A percentile compares a stretch with the other conserved stretches of the same genome.
Evolutionary conservation across 2,113 vertebrate species (phyloP).

Genomic region (Procavia capensis): DNA sequence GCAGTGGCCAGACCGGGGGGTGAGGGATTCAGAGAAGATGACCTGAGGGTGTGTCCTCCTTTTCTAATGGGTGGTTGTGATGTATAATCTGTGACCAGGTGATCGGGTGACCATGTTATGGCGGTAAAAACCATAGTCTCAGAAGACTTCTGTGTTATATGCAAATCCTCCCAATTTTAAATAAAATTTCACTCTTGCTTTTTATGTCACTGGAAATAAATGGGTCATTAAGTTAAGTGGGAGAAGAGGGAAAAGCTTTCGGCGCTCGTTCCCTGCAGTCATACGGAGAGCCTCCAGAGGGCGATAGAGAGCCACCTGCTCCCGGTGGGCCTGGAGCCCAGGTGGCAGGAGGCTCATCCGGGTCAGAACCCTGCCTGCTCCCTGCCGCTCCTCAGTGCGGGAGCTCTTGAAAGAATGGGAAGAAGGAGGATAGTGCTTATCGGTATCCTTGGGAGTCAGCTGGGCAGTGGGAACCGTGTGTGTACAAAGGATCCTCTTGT

Average conservation of each 20-base stretch:
- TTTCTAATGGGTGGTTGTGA: too few relatives aligned
- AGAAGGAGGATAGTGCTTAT: not conserved
- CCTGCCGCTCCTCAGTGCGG: not conserved
- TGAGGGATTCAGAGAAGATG: too few relatives aligned
- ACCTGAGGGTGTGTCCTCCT: too few relatives aligned
- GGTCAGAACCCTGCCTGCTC: not conserved
- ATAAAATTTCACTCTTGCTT: not conserved
- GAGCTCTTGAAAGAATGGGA: not conserved
- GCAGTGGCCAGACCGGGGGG: not conserved
- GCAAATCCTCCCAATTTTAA: not conserved
- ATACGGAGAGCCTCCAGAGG: conserved; percentile 47
- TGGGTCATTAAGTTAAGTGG: not conserved
- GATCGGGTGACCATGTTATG: not conserved
- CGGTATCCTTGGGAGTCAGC: not conserved
- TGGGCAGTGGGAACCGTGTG: not conserved
- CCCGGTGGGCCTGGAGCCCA: accelerated
- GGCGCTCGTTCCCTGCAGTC: not conserved
- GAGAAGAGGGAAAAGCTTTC: not conserved
- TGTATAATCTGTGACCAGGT: not conserved
- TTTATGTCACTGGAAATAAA: not conserved
- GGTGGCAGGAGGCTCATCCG: not conserved
- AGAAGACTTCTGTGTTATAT: not conserved
- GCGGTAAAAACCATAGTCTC: not conserved
- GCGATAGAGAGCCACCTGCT: conserved; percentile 54
- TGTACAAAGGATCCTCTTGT: not conserved